Percentiles rank a stretch among this genome's conserved stretches.
These are phyloP conservation scores for Boleophthalmus pectinirostris DNA, from an alignment of 2,113 vertebrate species.

Conservation along the genomic window DNA sequence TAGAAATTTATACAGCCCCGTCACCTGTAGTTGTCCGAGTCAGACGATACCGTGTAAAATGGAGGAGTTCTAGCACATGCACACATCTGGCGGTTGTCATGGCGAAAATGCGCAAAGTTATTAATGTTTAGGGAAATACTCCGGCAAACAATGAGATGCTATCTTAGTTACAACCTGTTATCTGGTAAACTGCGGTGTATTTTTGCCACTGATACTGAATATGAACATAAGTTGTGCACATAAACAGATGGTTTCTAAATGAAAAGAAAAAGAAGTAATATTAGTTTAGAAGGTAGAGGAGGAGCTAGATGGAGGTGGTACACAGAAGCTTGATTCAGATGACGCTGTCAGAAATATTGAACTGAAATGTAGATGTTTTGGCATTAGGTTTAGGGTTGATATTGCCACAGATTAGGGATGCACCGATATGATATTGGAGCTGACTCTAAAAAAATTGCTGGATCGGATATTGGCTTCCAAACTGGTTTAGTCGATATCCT, in stretches of 20 bases:
- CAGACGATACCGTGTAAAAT: constrained; percentile 33
- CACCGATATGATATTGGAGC: no score
- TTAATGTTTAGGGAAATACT: constrained; percentile 26
- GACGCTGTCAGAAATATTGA: background rate
- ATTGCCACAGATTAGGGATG: no score
- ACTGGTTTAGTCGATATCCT: no score
- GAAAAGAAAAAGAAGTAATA: background rate
- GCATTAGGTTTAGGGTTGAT: no score
- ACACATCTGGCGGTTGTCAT: constrained; percentile 21
- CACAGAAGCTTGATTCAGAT: background rate
- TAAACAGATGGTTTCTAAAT: background rate
- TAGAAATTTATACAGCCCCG: constrained; percentile 30
- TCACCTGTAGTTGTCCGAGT: constrained; percentile 20
- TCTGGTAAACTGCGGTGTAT: background rate
- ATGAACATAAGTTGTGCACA: background rate
- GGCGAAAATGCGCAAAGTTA: constrained; percentile 27
- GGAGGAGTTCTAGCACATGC: constrained; percentile 18
- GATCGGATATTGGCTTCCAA: no score
- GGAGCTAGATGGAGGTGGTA: background rate
- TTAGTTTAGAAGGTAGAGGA: background rate
- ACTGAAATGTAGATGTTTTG: no score
- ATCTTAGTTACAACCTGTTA: background rate
- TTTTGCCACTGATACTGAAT: background rate
- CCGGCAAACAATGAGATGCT: constrained; percentile 12
- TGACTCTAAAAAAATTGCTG: no score